phyloP scores from a whole-genome alignment of 2,888 invertebrate species.

The Drosophila stalkeri region DNA sequence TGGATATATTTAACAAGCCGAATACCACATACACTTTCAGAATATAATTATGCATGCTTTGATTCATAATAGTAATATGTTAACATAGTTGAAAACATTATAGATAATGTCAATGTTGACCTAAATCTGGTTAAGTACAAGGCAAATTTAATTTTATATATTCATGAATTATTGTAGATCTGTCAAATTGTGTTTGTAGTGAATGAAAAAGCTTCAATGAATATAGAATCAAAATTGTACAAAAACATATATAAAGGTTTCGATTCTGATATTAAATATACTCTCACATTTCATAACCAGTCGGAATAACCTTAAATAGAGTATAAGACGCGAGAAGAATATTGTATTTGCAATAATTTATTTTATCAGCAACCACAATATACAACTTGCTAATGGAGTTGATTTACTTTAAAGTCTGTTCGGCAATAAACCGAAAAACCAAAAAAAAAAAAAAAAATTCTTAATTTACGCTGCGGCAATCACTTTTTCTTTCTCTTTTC shows the following conservation, averaged over 20 bases:
- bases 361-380: slow-evolving; percentile 22
- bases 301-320: not conserved
- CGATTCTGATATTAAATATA: not conserved
- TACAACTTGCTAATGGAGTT: slow-evolving; percentile 33
- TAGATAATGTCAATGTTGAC: not conserved
- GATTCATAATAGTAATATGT: not conserved
- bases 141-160: too few species aligned
- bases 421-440: not conserved
- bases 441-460: slow-evolving; percentile 11
- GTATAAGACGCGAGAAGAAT: not conserved
- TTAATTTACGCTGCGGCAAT: slow-evolving; percentile 40
- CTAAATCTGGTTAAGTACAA: not conserved
- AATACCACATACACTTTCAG: not conserved
- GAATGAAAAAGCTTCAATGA: not conserved
- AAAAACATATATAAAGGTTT: not conserved
- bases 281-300: not conserved
- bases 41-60: not conserved
- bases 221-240: too few species aligned
- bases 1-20: not conserved
- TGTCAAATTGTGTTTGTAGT: too few species aligned
- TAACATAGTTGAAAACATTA: not conserved
- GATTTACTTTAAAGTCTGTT: slow-evolving; percentile 10
- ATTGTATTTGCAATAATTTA: not conserved
- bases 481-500: slow-evolving; percentile 33
- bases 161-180: too few species aligned